Evolutionary conservation across 2,888 invertebrate genomes (phyloP).

Genomic region (Hedya salicella): DNA sequence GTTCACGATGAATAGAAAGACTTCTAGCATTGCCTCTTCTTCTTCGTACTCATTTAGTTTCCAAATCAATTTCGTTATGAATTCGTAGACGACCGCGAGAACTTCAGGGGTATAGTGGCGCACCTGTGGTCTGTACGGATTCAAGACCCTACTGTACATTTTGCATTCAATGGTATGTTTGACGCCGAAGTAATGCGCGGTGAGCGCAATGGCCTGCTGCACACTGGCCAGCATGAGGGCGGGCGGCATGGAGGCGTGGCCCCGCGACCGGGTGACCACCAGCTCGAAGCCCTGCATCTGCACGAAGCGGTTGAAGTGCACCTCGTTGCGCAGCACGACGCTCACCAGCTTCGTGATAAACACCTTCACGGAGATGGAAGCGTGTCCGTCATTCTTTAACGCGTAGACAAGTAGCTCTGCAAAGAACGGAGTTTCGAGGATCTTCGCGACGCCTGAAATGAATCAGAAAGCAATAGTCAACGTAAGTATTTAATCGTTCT

Average conservation of each 20-base stretch:
- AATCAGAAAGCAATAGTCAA: conserved; percentile 11
- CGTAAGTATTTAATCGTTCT: neutral
- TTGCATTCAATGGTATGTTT: conserved; percentile 48
- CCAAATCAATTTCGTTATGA: conserved; percentile 53
- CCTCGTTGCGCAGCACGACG: conserved; percentile 55
- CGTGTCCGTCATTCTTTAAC: conserved; percentile 49
- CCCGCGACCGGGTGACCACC: conserved; percentile 14
- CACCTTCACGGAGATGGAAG: conserved; percentile 51
- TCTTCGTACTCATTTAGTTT: conserved; percentile 53
- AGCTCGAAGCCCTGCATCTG: conserved; percentile 48
- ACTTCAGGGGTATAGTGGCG: conserved; percentile 46
- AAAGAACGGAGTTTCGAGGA: conserved; percentile 56
- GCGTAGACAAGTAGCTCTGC: conserved; percentile 55
- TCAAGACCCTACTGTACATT: conserved; percentile 50
- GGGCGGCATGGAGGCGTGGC: conserved; percentile 43
- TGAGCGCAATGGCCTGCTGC: conserved; percentile 48
- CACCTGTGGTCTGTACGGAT: conserved; percentile 36
- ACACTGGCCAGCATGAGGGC: conserved; percentile 50
- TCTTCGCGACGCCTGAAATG: conserved; percentile 55
- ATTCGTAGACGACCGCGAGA: conserved; percentile 50
- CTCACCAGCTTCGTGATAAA: conserved; percentile 54
- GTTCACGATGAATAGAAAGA: conserved; percentile 50
- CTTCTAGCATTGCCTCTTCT: conserved; percentile 51
- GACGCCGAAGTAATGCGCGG: conserved; percentile 55
- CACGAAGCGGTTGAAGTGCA: conserved; percentile 56